phyloP scores from a whole-genome alignment of 2,113 vertebrate species.

The Sylvilagus bachmani region DNA sequence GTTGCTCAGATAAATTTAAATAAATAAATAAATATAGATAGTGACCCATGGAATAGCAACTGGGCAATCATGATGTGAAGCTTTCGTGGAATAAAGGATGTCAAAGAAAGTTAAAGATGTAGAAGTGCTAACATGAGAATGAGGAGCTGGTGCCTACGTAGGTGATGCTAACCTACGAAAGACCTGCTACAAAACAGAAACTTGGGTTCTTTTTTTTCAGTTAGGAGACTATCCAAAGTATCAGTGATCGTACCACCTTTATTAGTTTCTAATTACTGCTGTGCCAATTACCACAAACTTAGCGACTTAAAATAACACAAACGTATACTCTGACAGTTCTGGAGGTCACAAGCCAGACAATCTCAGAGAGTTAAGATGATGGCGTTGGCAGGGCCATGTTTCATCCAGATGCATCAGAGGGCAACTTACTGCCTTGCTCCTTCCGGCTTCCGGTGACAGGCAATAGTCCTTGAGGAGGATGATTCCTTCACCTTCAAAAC shows the following conservation, averaged over 20 bases:
- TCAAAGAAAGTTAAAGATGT: neutral
- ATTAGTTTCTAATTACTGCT: neutral
- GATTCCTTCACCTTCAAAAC: neutral
- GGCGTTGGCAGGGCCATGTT: neutral
- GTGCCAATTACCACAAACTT: neutral
- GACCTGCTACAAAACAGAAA: neutral
- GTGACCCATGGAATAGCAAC: neutral
- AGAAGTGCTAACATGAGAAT: neutral
- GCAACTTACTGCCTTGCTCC: neutral
- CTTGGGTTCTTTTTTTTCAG: neutral
- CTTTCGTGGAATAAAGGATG: neutral
- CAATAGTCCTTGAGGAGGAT: neutral
- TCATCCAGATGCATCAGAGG: neutral
- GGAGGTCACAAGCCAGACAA: neutral
- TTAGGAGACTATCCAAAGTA: neutral
- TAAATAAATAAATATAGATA: neutral
- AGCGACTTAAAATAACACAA: neutral
- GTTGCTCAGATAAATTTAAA: no score
- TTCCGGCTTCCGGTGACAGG: neutral
- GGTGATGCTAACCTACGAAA: neutral
- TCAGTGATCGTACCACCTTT: neutral
- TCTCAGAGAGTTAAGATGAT: neutral
- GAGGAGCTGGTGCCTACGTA: neutral
- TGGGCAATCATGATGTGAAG: neutral
- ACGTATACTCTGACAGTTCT: conserved; percentile 13